A percentile compares a stretch with the other conserved stretches of the same genome.
Evolutionary conservation across 2,113 vertebrate genomes (phyloP).

Genomic region (Canis aureus): DNA sequence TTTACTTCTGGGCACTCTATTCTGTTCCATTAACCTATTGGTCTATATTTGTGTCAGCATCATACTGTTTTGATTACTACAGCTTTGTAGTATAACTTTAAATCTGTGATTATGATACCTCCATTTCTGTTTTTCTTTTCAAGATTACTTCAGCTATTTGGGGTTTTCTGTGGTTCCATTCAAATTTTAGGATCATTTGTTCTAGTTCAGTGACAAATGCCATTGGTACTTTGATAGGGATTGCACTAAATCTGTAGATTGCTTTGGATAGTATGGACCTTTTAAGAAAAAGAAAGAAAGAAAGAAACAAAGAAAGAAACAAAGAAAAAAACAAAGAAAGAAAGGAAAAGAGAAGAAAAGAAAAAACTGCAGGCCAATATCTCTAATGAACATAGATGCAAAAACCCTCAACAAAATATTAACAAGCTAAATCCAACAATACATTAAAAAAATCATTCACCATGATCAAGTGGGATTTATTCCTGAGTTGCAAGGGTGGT

Average conservation of each 20-base stretch:
- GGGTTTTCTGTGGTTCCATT: not conserved
- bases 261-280: not conserved
- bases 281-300: not conserved
- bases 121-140: not conserved
- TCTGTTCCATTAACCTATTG: not conserved
- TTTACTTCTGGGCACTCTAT: not conserved
- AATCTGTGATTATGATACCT: not conserved
- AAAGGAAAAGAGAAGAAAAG: too few relatives aligned
- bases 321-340: too few relatives aligned
- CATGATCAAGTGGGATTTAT: too few relatives aligned
- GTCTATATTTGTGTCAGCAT: not conserved
- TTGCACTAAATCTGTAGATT: not conserved
- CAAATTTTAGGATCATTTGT: not conserved
- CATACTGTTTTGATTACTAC: not conserved
- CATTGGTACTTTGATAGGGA: not conserved
- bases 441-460: too few relatives aligned
- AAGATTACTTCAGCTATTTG: not conserved
- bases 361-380: not conserved
- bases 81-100: not conserved
- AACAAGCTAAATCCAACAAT: too few relatives aligned
- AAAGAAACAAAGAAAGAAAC: not conserved
- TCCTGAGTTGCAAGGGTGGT: too few relatives aligned
- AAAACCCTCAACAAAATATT: too few relatives aligned
- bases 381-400: too few relatives aligned
- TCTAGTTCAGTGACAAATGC: not conserved